Evolutionary conservation across 2,113 vertebrate species (phyloP), one percentile per base, ranked within the genome.

Genomic region (Lamprotornis superbus): DNA sequence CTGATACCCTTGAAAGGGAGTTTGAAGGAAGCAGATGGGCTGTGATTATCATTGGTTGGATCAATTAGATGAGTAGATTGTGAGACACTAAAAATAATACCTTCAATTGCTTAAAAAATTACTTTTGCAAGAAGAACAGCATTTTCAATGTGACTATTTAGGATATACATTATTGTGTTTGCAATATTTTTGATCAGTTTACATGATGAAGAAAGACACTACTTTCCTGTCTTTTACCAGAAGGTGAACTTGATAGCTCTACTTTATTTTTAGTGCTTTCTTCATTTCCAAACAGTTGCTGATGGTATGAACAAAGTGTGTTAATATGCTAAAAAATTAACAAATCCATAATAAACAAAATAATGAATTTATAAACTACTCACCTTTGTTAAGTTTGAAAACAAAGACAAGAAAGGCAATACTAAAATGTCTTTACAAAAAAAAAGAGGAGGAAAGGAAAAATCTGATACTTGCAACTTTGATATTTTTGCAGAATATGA

Each of bases 1-100:
- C 33, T 70, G 50, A 63, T 91, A 78, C n/a, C 19, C 69, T 53
- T 53, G 17, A 60, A 77, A 81, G 27, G 49, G 42, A 63, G 35
- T 74, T 59, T 40, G 64, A 78, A 93, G 91, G 73, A 89, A 94
- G 39, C 86, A 94, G 50, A 83, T 70, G 86, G 77, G 44, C 64
- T 56, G 37, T 89, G 68, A 89, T 90, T 44, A 78, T 61, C 71
- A 70, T 44, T 70, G 53, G 77, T 55, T 78, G 73, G 60, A 88
- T 74, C 82, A 77, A 55, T 95, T 93, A 94, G 68, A 93, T 19
- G n/a, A 77, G 55, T 70, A 90, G 55, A 49, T 42, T 39, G 18
- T 55, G 57, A 77, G 47, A 42, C 60, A 50, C 75, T 80, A 84
- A 86, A 92, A 93, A 80, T 59, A 82, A 63, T 79, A 80, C 21